phyloP scores from a whole-genome alignment of 2,113 vertebrate species.

The Dicentrarchus labrax region DNA sequence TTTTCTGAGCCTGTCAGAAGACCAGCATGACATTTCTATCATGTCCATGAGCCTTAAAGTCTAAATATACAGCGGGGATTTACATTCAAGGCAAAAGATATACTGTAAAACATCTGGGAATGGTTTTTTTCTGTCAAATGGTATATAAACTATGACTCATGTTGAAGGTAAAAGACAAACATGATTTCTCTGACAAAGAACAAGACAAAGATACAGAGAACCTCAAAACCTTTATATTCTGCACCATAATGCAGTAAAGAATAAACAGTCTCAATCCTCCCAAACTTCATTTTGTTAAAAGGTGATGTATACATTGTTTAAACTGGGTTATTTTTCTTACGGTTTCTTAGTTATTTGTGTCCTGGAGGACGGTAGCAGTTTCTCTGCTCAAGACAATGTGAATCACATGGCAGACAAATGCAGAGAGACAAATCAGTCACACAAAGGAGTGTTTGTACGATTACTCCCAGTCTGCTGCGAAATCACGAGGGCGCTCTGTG shows the following conservation, averaged over 20 bases:
- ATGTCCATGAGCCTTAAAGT: slow-evolving; percentile 2
- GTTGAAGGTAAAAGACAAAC: slow-evolving; percentile 33
- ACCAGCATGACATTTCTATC: slow-evolving; percentile 45
- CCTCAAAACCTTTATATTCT: background rate
- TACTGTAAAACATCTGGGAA: slow-evolving; percentile 13
- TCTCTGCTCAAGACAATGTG: slow-evolving; percentile 40
- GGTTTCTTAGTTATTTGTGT: background rate
- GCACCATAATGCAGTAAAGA: background rate
- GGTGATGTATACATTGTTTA: background rate
- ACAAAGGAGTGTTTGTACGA: slow-evolving; percentile 74
- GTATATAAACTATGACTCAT: slow-evolving; percentile 1
- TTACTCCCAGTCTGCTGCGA: slow-evolving; percentile 39
- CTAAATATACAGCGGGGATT: slow-evolving; percentile 30
- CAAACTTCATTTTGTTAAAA: background rate
- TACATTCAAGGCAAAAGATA: slow-evolving; percentile 14
- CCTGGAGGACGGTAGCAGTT: background rate
- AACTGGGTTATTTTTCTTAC: background rate
- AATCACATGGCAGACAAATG: slow-evolving; percentile 50
- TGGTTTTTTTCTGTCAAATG: slow-evolving; percentile 13
- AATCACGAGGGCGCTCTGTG: slow-evolving; percentile 58
- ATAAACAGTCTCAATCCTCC: background rate
- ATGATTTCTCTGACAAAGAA: slow-evolving; percentile 33
- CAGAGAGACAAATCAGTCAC: slow-evolving; percentile 56
- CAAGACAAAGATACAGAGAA: slow-evolving; percentile 16
- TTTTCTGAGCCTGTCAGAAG: slow-evolving; percentile 38